phyloP scores from a whole-genome alignment of 2,113 vertebrate species.

The Bos javanicus region DNA sequence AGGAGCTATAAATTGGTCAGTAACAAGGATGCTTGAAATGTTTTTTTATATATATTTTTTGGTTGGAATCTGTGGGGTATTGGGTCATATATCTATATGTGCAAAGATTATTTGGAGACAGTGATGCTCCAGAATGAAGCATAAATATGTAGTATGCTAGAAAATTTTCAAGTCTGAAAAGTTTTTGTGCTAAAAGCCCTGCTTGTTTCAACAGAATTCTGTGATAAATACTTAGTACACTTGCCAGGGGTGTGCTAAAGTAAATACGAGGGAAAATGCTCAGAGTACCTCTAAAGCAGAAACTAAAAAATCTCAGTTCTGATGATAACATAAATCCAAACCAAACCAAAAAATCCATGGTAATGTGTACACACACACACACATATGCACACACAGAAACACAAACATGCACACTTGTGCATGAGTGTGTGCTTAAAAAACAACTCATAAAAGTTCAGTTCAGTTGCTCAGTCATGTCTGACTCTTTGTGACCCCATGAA shows the following conservation, averaged over 20 bases:
- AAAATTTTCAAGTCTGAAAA: background rate
- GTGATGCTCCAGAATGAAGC: background rate
- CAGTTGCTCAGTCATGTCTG: no score
- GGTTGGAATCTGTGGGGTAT: background rate
- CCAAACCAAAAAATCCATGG: background rate
- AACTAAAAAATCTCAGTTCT: background rate
- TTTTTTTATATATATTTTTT: background rate
- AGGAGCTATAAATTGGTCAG: constrained; percentile 22
- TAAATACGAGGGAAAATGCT: background rate
- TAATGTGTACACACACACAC: background rate
- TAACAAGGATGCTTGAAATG: background rate
- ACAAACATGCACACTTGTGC: background rate
- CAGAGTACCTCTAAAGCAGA: background rate
- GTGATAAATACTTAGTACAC: background rate
- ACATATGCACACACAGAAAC: background rate
- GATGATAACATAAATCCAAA: background rate
- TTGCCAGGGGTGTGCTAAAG: background rate
- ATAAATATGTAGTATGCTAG: background rate
- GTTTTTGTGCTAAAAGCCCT: background rate
- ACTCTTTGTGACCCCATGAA: no score
- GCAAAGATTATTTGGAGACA: background rate
- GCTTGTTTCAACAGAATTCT: background rate
- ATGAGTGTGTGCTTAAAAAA: background rate
- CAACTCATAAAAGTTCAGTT: background rate
- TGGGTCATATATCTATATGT: background rate